These are phyloP conservation scores for Monochamus alternatus DNA, from an alignment of 2,888 invertebrate species.

Conservation along the genomic window DNA sequence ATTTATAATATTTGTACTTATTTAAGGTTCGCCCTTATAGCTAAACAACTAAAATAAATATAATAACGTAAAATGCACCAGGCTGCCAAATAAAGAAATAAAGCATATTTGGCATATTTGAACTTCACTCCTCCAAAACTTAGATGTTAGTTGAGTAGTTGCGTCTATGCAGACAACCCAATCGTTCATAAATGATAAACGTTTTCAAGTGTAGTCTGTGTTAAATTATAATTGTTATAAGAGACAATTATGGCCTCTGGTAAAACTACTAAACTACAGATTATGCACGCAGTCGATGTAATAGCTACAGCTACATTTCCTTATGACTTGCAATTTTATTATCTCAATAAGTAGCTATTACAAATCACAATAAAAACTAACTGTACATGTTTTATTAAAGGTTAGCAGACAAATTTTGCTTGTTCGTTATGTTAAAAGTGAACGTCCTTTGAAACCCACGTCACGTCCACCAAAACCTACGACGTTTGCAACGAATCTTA, in stretches of 20 bases:
- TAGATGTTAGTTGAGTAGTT: too few species aligned
- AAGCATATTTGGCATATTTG: too few species aligned
- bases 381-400: slow-evolving; percentile 8
- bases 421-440: slow-evolving; percentile 31
- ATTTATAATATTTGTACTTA: too few species aligned
- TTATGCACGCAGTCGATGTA: not conserved
- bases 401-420: slow-evolving; percentile 1
- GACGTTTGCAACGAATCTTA: slow-evolving; percentile 30
- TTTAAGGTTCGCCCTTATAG: too few species aligned
- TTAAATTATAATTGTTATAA: not conserved
- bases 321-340: slow-evolving; percentile 5
- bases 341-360: not conserved
- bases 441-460: slow-evolving; percentile 36
- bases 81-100: too few species aligned
- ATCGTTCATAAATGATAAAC: not conserved
- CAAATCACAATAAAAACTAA: not conserved
- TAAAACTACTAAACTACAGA: not conserved
- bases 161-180: too few species aligned
- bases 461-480: slow-evolving; percentile 30
- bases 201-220: not conserved
- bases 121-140: too few species aligned
- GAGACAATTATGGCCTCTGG: not conserved
- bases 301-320: not conserved
- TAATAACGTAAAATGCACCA: too few species aligned
- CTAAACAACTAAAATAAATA: too few species aligned